phyloP scores from a whole-genome alignment of 2,888 invertebrate species.

The Bhutanitis thaidina region DNA sequence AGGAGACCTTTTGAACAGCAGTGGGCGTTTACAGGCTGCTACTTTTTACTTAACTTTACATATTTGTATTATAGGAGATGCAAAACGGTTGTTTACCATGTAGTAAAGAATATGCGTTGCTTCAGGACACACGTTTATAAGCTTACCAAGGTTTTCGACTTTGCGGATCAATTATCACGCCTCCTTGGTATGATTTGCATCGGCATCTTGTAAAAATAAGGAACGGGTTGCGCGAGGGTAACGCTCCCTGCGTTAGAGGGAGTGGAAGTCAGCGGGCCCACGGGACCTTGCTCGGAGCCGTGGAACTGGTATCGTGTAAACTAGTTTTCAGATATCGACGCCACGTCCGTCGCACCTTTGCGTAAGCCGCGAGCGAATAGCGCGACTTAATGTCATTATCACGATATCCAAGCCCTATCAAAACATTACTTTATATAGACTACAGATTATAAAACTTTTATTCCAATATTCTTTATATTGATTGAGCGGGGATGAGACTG shows the following conservation, averaged over 20 bases:
- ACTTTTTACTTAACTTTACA: too few species aligned
- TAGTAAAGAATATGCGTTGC: background rate
- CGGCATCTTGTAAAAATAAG: conserved; percentile 24
- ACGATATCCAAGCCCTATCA: conserved; percentile 6
- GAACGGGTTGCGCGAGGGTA: conserved; percentile 30
- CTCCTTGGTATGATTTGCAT: conserved; percentile 21
- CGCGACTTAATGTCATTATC: conserved; percentile 24
- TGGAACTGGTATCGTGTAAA: conserved; percentile 55
- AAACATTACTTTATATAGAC: background rate
- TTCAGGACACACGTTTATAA: background rate
- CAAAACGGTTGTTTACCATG: too few species aligned
- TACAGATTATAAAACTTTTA: background rate
- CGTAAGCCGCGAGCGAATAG: conserved; percentile 5
- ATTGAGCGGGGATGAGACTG: background rate
- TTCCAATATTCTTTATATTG: background rate
- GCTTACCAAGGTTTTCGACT: background rate
- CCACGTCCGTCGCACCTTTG: conserved; percentile 5
- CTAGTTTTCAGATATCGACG: conserved; percentile 45
- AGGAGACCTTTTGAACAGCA: too few species aligned
- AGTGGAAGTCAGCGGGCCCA: conserved; percentile 33
- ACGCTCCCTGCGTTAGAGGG: conserved; percentile 30
- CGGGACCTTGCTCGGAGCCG: conserved; percentile 59
- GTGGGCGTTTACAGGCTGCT: too few species aligned
- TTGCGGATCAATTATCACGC: background rate
- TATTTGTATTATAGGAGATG: too few species aligned